Percentiles rank a stretch among this genome's conserved stretches.
These are phyloP conservation scores for Neomicropteryx cornuta DNA, from an alignment of 1,140 invertebrate species.

Conservation along the genomic window DNA sequence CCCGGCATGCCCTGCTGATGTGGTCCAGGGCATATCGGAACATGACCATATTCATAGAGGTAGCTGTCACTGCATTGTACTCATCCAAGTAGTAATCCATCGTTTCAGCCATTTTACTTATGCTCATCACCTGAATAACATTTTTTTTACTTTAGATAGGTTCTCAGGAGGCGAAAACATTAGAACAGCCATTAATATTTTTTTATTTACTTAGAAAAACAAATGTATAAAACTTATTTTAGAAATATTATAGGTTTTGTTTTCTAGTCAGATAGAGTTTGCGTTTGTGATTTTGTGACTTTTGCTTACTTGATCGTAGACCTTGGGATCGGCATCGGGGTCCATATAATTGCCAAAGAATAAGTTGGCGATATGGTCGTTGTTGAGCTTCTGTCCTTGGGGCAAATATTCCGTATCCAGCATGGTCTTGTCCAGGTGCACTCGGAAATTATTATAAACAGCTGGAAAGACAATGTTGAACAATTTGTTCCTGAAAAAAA, in stretches of 20 bases:
- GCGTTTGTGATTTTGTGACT: no score
- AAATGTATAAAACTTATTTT: no score
- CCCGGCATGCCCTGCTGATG: constrained; percentile 65
- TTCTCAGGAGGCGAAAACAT: no score
- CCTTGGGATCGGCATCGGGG: constrained; percentile 71
- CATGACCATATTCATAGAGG: constrained; percentile 74
- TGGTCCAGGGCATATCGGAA: constrained; percentile 90
- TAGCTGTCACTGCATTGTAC: constrained; percentile 69
- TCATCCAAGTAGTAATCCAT: constrained; percentile 85
- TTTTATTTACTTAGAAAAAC: no score
- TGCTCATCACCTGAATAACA: constrained; percentile 46
- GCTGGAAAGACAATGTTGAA: constrained; percentile 64
- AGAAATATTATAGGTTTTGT: no score
- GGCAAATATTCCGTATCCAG: constrained; percentile 52
- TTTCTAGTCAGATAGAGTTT: no score
- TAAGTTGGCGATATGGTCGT: constrained; percentile 63
- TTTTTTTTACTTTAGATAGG: no score
- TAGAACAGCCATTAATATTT: no score
- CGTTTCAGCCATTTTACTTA: constrained; percentile 57
- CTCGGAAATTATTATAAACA: constrained; percentile 61
- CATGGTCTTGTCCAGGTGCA: constrained; percentile 63
- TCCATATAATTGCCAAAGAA: constrained; percentile 91
- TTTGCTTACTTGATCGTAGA: constrained; percentile 79
- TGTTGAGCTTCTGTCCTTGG: constrained; percentile 47
- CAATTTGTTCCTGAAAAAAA: constrained; percentile 46